A percentile compares a stretch with the other conserved stretches of the same genome.
These are phyloP conservation scores for Drosophila meridiana DNA, from an alignment of 2,888 invertebrate species.

Conservation along the genomic window DNA sequence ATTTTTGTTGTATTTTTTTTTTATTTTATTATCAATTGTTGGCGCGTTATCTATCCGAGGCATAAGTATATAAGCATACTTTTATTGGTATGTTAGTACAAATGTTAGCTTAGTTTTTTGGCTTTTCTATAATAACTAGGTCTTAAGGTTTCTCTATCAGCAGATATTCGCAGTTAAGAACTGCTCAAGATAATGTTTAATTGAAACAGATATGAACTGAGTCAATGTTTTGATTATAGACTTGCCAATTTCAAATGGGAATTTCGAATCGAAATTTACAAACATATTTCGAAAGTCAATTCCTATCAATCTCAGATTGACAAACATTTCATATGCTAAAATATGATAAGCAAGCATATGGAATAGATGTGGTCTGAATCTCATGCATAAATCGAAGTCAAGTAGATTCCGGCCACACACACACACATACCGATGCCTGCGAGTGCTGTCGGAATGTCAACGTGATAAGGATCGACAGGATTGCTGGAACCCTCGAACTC, in stretches of 20 bases:
- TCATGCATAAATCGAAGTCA: constrained; percentile 67
- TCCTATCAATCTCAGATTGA: constrained; percentile 51
- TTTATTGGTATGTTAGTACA: constrained; percentile 13
- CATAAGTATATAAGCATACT: constrained; percentile 13
- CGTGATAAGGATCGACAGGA: constrained; percentile 59
- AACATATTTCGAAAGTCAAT: neutral
- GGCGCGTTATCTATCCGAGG: constrained; percentile 21
- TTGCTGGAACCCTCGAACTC: constrained; percentile 32
- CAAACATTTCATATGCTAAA: constrained; percentile 61
- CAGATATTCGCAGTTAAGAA: constrained; percentile 4
- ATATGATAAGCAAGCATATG: constrained; percentile 58
- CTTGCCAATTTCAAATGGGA: neutral
- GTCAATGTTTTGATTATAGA: neutral
- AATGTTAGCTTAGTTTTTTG: constrained; percentile 15
- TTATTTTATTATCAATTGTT: constrained; percentile 37
- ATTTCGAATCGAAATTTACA: constrained; percentile 23
- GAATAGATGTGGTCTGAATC: constrained; percentile 24
- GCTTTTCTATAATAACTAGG: constrained; percentile 6
- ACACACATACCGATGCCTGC: neutral
- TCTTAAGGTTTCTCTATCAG: neutral
- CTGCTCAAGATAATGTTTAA: neutral
- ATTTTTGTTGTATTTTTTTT: constrained; percentile 19
- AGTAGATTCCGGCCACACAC: constrained; percentile 30
- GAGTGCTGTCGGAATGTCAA: constrained; percentile 34
- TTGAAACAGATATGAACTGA: neutral